A percentile compares a stretch with the other conserved stretches of the same genome.
Conservation (phyloP, 1,140 invertebrate genomes). For the Venustaconcha ellipsiformis region DNA sequence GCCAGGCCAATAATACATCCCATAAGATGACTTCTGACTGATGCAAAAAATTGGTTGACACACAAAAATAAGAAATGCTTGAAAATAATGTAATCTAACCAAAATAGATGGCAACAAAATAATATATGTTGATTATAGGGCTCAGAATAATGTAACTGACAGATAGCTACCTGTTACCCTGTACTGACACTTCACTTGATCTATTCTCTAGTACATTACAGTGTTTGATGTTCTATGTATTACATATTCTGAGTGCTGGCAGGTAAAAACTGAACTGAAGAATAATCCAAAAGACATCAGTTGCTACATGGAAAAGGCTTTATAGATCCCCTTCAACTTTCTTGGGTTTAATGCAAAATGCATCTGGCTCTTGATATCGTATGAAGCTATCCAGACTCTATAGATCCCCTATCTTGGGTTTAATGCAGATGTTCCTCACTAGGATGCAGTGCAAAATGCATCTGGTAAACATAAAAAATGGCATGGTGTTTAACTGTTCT, state of each 20-base stretch:
- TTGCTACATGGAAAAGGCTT: conserved; percentile 1
- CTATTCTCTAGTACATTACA: background rate
- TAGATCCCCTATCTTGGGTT: conserved; percentile 6
- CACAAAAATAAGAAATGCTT: background rate
- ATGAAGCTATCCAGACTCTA: conserved; percentile 16
- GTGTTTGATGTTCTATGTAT: conserved; percentile 12
- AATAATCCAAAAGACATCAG: background rate
- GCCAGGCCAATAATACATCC: conserved; percentile 10
- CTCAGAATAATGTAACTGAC: background rate
- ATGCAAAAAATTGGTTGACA: background rate
- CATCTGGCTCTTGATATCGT: too few relatives aligned
- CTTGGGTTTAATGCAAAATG: too few relatives aligned
- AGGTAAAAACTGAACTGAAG: background rate
- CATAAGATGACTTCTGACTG: background rate
- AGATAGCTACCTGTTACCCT: background rate
- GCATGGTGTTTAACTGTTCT: background rate
- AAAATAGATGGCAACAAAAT: too few relatives aligned
- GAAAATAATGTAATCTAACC: too few relatives aligned
- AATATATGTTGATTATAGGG: background rate
- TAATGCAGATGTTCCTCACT: conserved; percentile 8
- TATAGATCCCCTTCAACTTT: conserved; percentile 6
- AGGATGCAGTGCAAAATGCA: conserved; percentile 11
- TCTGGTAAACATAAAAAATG: conserved; percentile 8
- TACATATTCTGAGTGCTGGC: conserved; percentile 9
- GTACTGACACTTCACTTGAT: conserved; percentile 7